Base-by-base conservation (phyloP, 2,113 vertebrate species). In the Hyaena hyaena region DNA sequence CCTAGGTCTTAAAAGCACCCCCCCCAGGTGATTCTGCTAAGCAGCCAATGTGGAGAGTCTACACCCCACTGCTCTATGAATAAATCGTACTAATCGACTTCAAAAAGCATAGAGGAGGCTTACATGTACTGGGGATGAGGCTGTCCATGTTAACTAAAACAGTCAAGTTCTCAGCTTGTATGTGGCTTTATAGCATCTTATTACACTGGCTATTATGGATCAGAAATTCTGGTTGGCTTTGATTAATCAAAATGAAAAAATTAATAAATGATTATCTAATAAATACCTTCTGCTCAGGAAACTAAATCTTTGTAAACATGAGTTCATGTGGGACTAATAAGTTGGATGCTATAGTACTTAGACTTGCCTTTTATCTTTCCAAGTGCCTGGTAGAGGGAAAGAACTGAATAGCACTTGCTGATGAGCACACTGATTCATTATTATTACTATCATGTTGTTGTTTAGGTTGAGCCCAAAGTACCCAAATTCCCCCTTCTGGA, bases 251-350 rank as follows among this genome's bases (percentile, higher is more conserved):
- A 93, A 61, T 19, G 28, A 92, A 50, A 92, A 95, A 86, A 89
- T n/a, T 21, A 96, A 74, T 26, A 33, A 93, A 43, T n/a, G 39
- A 68, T 48, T 68, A n/a, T 65, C 45, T 31, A 87, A 95, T 80
- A 96, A 93, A 95, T 45, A 80, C 35, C 17, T 86, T 86, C 68
- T 77, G 9, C 63, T 95, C 68, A 79, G 76, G 8, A 95, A 96
- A 95, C 63, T 80, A 91, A 82, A 50, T 69, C 92, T 90, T 76
- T 17, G 17, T 63, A 94, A 93, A 71, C 16, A 35, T 26, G 12
- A 83, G 80, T 45, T 63, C 45, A n/a, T 8, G 1, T 11, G 24
- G 33, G 50, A 35, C 76, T 33, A 63, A 11, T 61, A 95, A 71
- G 2, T 26, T 80, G 73, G 35, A 28, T 4, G 15, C 4, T 77